Base-by-base conservation (phyloP, 1,140 invertebrate species). In the Euschistus heros region DNA sequence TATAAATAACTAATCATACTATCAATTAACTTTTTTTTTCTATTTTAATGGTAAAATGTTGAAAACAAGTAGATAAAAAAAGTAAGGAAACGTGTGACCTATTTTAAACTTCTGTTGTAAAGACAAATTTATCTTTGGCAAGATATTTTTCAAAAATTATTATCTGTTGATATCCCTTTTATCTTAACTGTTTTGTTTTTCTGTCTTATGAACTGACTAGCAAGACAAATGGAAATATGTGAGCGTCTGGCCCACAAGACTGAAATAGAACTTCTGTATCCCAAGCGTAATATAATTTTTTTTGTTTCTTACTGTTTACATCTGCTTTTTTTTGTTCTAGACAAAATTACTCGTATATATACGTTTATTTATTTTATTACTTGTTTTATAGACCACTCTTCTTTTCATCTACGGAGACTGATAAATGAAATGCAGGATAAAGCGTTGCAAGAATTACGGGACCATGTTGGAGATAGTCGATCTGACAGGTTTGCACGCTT, bases 361-460 rank as follows among this genome's bases (percentile, higher is more conserved):
- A 26, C 42, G 30, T 61, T 33, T 37, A 0, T 20, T 59, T 42
- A 4, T 61, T 20, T 42, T 8, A 8, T 42, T 20, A 18, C 63
- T 17, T 68, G 67, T 65, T 44, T 66, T 57, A 68, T 77, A 69
- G 81, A 84, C 77, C 75, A 78, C 67, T 74, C 75, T 57, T 70
- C 68, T 59, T 62, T 73, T 33, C 61, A 59, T 42, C 42, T 69
- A 24, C 67, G 74, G 63, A 67, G 73, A 18, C 79, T 81, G 69
- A 73, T 89, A 10, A 84, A 86, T 70, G 81, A 82, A 61, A 76
- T 89, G 66, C 88, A 91, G 75, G 85, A 88, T 68, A 84, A 84
- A 69, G 83, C 85, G 5, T 83, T 87, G 73, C 82, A 82, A 67
- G 88, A 89, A 71, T 76, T 88, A 64, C 77, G 85, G 73, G 75